Percentiles rank a stretch among this genome's conserved stretches.
Conservation (phyloP, 2,113 vertebrate species). For the Chunga burmeisteri region DNA sequence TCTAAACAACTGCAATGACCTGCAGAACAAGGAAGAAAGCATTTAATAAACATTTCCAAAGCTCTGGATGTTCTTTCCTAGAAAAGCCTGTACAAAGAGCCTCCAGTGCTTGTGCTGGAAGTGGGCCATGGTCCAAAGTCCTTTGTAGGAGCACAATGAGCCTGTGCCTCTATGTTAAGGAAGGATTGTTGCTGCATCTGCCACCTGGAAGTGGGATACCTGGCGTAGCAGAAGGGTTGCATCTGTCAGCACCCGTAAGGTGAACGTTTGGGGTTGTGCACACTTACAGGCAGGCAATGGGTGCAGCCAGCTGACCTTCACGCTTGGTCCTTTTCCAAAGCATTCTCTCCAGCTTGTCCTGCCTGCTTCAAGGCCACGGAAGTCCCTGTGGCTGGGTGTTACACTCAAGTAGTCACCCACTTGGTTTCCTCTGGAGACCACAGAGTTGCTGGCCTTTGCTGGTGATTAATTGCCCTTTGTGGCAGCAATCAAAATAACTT, state of each 20-base stretch:
- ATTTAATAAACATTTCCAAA: background rate
- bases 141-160: background rate
- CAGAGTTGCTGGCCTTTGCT: background rate
- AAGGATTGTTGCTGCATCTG: background rate
- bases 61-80: background rate
- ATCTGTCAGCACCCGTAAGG: background rate
- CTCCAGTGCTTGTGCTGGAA: background rate
- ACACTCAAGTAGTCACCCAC: fast-evolving
- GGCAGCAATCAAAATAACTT: background rate
- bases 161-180: background rate
- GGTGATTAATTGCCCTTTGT: background rate
- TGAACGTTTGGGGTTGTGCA: background rate
- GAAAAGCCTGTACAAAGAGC: background rate
- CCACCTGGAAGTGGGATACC: background rate
- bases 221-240: background rate
- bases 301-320: background rate
- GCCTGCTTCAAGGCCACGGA: background rate
- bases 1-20: background rate
- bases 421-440: background rate
- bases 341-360: background rate
- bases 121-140: background rate
- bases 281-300: background rate
- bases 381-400: background rate
- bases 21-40: slow-evolving; percentile 27
- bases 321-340: background rate